Evolutionary conservation across 2,797 vertebrate species (phyloP).

Genomic region (Acestrorhynchus altus): DNA sequence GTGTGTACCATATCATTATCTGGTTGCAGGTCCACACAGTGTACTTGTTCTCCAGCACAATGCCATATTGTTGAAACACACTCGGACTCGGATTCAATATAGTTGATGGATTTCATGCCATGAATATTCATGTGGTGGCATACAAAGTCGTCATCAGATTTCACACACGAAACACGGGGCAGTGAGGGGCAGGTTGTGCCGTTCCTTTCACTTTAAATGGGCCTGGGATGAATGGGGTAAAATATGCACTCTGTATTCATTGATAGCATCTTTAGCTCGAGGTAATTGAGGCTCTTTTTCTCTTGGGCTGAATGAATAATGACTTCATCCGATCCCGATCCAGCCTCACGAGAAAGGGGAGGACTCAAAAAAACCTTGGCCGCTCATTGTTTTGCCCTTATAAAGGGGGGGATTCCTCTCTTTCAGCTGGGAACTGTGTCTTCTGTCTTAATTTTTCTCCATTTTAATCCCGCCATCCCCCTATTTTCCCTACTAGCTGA

Average conservation of each 20-base stretch:
- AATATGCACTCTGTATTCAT: constrained; percentile 96
- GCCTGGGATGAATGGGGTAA: constrained; percentile 92
- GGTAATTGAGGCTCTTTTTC: constrained; percentile 95
- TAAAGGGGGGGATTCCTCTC: constrained; percentile 80
- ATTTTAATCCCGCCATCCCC: constrained; percentile 90
- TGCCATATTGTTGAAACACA: constrained; percentile 60
- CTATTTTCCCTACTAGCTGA: constrained; percentile 97
- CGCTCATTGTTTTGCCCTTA: constrained; percentile 87
- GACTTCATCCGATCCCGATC: constrained; percentile 95
- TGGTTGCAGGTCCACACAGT: constrained; percentile 34
- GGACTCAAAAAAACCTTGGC: constrained; percentile 76
- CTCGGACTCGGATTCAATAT: constrained; percentile 53
- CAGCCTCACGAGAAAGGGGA: constrained; percentile 74
- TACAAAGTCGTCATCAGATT: constrained; percentile 89
- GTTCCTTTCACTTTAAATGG: constrained; percentile 95
- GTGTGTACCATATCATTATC: constrained; percentile 33
- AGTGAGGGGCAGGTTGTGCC: constrained; percentile 88
- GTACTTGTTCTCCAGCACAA: constrained; percentile 55
- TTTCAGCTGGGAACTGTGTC: constrained; percentile 90
- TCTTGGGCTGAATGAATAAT: constrained; percentile 96
- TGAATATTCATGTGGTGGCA: constrained; percentile 85
- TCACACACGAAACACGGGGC: constrained; percentile 82
- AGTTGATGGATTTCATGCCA: constrained; percentile 66
- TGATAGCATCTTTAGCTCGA: constrained; percentile 98
- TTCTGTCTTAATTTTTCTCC: constrained; percentile 96